Conservation (phyloP, 2,888 invertebrate genomes). For the Strigamia maritima region DNA sequence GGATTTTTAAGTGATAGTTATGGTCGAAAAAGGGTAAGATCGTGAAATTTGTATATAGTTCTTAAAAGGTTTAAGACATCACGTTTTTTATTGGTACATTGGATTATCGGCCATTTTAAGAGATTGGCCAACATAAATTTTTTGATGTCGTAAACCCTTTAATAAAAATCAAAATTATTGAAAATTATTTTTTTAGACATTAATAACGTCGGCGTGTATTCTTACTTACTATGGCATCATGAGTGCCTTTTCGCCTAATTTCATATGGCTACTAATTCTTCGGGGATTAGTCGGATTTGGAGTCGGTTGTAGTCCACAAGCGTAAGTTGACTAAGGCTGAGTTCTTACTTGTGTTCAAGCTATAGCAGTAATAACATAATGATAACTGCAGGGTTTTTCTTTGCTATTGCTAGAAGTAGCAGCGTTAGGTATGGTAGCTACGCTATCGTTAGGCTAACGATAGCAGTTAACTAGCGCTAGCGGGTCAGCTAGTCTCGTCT, state of each 20-base stretch:
- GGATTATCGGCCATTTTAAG: too few species aligned
- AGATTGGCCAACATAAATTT: too few species aligned
- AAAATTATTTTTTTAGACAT: slow-evolving; percentile 61
- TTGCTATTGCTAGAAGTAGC: too few species aligned
- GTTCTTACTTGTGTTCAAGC: too few species aligned
- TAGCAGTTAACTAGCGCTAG: too few species aligned
- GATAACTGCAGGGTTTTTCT: too few species aligned
- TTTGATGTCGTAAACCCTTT: too few species aligned
- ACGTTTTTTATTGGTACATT: neutral
- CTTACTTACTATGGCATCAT: slow-evolving; percentile 86
- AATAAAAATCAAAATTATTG: neutral
- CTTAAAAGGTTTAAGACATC: slow-evolving; percentile 51
- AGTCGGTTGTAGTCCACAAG: slow-evolving; percentile 94
- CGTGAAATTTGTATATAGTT: too few species aligned
- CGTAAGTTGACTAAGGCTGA: slow-evolving; percentile 71
- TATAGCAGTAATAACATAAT: too few species aligned
- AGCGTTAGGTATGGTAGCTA: too few species aligned
- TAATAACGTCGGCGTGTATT: slow-evolving; percentile 82
- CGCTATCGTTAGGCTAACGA: too few species aligned
- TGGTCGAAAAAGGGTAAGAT: slow-evolving; percentile 80
- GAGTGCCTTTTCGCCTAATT: slow-evolving; percentile 86
- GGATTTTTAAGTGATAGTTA: slow-evolving; percentile 90
- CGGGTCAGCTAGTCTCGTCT: too few species aligned
- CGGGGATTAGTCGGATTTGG: slow-evolving; percentile 91
- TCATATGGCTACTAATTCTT: slow-evolving; percentile 83